A percentile compares a stretch with the other conserved stretches of the same genome.
These are phyloP conservation scores for Cantharis rustica DNA, from an alignment of 2,888 invertebrate species.

Conservation along the genomic window DNA sequence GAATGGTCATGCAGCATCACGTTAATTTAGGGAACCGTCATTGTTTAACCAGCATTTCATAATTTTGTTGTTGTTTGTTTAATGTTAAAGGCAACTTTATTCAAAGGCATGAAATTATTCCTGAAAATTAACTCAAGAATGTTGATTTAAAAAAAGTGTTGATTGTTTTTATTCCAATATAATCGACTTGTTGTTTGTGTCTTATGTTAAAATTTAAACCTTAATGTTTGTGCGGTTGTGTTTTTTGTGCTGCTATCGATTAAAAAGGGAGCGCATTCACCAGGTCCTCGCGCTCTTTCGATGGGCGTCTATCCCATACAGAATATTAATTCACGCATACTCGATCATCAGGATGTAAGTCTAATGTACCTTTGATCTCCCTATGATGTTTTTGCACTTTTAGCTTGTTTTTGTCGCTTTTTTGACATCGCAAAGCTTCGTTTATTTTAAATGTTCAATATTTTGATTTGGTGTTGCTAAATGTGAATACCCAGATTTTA, in stretches of 20 bases:
- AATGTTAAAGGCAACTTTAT: background rate
- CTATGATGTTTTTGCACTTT: background rate
- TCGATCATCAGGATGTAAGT: constrained; percentile 90
- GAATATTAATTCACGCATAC: constrained; percentile 85
- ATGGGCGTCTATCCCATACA: constrained; percentile 91
- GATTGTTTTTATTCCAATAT: background rate
- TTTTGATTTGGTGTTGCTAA: background rate
- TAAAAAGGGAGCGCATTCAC: constrained; percentile 84
- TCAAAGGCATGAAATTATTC: background rate
- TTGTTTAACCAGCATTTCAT: background rate
- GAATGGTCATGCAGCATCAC: background rate
- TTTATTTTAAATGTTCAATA: background rate
- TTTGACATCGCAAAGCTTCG: background rate
- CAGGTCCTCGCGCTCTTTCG: constrained; percentile 87
- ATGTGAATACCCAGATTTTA: background rate
- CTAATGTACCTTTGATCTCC: constrained; percentile 33
- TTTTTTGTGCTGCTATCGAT: constrained; percentile 63
- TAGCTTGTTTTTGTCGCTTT: background rate
- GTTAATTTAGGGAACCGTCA: background rate
- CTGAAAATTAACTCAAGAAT: background rate
- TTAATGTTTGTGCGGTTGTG: constrained; percentile 59
- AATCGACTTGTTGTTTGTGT: constrained; percentile 3
- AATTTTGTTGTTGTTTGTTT: background rate
- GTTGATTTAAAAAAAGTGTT: background rate
- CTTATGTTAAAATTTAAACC: constrained; percentile 41